Percentiles rank a stretch among this genome's conserved stretches.
These are phyloP conservation scores for Todiramphus chloris DNA, from an alignment of 2,113 vertebrate genomes.

Conservation along the genomic window DNA sequence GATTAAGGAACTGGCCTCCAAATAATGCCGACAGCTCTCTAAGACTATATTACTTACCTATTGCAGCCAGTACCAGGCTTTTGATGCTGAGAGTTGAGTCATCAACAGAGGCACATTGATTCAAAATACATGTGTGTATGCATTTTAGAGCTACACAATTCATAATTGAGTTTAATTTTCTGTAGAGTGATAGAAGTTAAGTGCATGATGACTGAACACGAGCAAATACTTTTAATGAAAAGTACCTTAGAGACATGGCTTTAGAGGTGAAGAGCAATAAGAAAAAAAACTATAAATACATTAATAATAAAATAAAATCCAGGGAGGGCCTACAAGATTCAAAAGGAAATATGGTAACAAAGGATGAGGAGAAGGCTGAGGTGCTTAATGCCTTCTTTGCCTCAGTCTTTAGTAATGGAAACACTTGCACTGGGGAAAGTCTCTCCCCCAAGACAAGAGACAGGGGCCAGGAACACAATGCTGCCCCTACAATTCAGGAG, in stretches of 20 bases:
- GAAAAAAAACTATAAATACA: too few relatives aligned
- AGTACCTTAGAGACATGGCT: not conserved
- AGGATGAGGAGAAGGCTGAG: too few relatives aligned
- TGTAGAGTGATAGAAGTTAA: not conserved
- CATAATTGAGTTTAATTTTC: not conserved
- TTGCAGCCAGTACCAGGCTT: not conserved
- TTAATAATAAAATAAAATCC: too few relatives aligned
- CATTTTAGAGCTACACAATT: not conserved
- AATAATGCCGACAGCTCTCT: not conserved
- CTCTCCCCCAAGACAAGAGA: too few relatives aligned
- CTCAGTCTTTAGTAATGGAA: too few relatives aligned
- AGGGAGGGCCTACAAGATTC: too few relatives aligned
- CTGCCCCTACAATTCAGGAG: too few relatives aligned
- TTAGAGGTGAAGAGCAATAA: too few relatives aligned
- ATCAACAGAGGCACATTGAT: not conserved
- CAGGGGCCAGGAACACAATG: too few relatives aligned
- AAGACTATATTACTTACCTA: not conserved
- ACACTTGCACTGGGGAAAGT: too few relatives aligned
- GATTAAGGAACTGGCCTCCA: not conserved
- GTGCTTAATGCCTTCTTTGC: too few relatives aligned
- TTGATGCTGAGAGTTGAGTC: not conserved
- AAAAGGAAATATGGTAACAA: too few relatives aligned
- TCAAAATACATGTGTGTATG: not conserved
- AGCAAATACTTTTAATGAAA: not conserved
- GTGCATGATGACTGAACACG: rapidly evolving